Conservation (phyloP, 2,888 invertebrate genomes). For the Hyppa rectilinea region DNA sequence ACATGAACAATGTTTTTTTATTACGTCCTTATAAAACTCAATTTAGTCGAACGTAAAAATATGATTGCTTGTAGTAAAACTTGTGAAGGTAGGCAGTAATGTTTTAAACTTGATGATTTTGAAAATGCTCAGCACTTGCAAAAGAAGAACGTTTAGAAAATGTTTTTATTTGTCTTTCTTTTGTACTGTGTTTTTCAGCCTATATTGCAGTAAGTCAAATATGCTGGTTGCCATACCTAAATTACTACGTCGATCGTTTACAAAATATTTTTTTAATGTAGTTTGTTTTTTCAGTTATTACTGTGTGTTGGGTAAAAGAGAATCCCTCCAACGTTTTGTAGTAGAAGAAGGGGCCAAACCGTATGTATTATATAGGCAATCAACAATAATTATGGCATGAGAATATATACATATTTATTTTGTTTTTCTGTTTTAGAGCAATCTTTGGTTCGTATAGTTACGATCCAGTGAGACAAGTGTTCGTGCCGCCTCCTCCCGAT, state of each 20-base stretch:
- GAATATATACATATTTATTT: background rate
- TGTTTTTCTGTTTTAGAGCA: constrained; percentile 52
- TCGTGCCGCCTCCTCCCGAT: constrained; percentile 30
- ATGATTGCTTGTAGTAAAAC: constrained; percentile 9
- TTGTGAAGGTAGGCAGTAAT: background rate
- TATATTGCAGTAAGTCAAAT: constrained; percentile 43
- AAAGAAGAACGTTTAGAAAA: constrained; percentile 31
- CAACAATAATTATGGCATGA: background rate
- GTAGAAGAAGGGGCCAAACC: constrained; percentile 66
- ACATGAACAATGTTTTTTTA: constrained; percentile 18
- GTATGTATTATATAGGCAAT: constrained; percentile 58
- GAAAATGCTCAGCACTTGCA: constrained; percentile 10
- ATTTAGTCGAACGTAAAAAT: constrained; percentile 30
- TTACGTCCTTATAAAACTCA: constrained; percentile 1
- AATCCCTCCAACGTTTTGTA: constrained; percentile 62
- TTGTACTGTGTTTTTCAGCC: constrained; percentile 45
- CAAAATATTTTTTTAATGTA: constrained; percentile 16
- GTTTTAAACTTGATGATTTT: background rate
- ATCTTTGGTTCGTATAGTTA: constrained; percentile 71
- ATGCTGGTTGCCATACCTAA: background rate
- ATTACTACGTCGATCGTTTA: background rate
- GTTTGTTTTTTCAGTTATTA: constrained; percentile 50
- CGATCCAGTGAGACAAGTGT: constrained; percentile 59
- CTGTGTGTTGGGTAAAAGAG: constrained; percentile 58
- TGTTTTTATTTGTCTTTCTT: constrained; percentile 38